Evolutionary conservation across 53 echinoderm and acorn worm genomes (phyloP), one percentile per base, ranked within the genome.

Genomic region (Paelopatides confundens): DNA sequence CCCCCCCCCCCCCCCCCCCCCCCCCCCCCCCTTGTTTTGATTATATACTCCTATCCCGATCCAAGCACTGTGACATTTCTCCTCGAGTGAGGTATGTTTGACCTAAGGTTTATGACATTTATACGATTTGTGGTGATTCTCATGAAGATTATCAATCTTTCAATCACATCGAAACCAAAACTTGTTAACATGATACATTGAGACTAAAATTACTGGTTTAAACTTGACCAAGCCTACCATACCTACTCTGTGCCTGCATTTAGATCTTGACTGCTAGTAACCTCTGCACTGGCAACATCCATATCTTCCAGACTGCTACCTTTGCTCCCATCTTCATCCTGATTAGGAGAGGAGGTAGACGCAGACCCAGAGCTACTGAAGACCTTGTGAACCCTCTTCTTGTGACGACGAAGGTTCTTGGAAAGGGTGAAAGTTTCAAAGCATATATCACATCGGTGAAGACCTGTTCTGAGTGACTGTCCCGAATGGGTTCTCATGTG

Each of bases 401-500:
- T 89, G 86, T 96, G 96, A 3, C 94, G 84, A 2, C 94, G 93
- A 6, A 96, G 89, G 54, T 94, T 94, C 89, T 94, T 93, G 43
- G 94, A 89, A 38, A 94, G 89, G 32, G 94, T 94, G 93, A 96
- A 96, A 13, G 87, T 94, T 54, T 96, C 96, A 47, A 90, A 77
- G 78, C 96, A 96, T 71, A 93, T 91, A 35, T 94, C 94, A 52
- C 96, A 96, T 50, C 94, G 94, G 32, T 92, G 86, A 43, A 90
- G 90, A 17, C 84, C 85, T 21, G 88, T 86, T 3, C 87, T 53
- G 24, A 63, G 74, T 12, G 93, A 65, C 69, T 89, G 64, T 46
- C 93, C 89, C 31, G 93, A 87, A 67, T 98, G 98, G 11, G 90
- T 95, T 35, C 95, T 69, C 95, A 98, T 98, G 87, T 98, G 98